These are phyloP conservation scores for Rotaria socialis DNA, from an alignment of 2,888 invertebrate genomes.

Conservation along the genomic window DNA sequence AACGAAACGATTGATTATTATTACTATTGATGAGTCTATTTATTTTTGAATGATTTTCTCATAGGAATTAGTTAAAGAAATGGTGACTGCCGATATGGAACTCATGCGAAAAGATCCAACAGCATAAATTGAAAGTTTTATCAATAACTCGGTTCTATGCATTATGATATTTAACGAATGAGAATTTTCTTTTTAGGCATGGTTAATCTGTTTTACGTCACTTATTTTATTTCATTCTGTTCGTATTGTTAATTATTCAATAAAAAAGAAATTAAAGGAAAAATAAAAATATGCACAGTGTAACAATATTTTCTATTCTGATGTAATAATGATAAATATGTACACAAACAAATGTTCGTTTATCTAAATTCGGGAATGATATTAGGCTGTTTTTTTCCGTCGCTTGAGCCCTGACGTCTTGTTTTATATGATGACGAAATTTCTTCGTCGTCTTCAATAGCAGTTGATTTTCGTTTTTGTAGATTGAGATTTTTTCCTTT, in stretches of 20 bases:
- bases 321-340: too few species aligned
- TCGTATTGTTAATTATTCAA: neutral
- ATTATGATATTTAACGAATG: too few species aligned
- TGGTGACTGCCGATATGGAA: constrained; percentile 83
- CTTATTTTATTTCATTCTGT: neutral
- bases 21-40: neutral
- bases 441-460: neutral
- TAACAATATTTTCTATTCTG: too few species aligned
- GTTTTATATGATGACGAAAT: neutral
- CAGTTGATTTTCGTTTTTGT: neutral
- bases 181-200: too few species aligned
- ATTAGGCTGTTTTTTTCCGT: neutral
- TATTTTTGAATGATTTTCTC: neutral
- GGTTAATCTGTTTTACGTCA: too few species aligned
- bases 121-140: constrained; percentile 64
- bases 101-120: constrained; percentile 84
- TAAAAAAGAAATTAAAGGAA: too few species aligned
- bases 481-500: neutral
- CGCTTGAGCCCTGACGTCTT: neutral
- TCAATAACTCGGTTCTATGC: too few species aligned
- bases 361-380: neutral
- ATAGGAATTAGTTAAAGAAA: constrained; percentile 80
- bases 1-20: constrained; percentile 47
- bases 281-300: too few species aligned
- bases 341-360: neutral